Evolutionary conservation across 2,113 vertebrate species (phyloP).

Genomic region (Oryctolagus cuniculus): DNA sequence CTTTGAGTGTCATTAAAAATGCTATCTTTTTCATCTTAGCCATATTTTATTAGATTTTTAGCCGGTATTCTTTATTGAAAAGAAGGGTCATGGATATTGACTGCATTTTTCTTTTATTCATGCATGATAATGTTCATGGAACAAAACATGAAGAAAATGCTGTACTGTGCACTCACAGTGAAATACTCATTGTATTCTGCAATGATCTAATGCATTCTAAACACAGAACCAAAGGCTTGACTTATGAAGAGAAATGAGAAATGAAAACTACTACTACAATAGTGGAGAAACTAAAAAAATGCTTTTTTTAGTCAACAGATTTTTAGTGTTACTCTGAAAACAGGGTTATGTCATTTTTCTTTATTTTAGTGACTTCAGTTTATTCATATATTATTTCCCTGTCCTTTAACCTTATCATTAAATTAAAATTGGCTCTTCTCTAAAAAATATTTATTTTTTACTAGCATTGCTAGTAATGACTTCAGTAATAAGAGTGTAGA

Average conservation of each 20-base stretch:
- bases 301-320: background rate
- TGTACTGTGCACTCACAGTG: background rate
- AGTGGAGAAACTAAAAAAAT: background rate
- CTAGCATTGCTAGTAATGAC: no score
- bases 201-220: background rate
- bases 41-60: constrained; percentile 42
- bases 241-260: constrained; percentile 17
- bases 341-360: background rate
- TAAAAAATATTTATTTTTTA: constrained; percentile 13
- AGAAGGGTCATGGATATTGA: constrained; percentile 41
- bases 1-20: constrained; percentile 11
- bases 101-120: constrained; percentile 60
- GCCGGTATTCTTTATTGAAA: constrained; percentile 15
- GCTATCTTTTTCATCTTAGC: background rate
- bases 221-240: background rate
- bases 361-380: constrained; percentile 24
- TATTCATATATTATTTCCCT: constrained; percentile 58
- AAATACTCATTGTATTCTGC: background rate
- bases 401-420: background rate
- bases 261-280: background rate
- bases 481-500: constrained; percentile 35
- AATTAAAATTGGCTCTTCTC: constrained; percentile 49
- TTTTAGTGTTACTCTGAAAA: constrained; percentile 40
- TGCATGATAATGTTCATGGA: background rate
- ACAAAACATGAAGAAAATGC: background rate